Evolutionary conservation across 2,888 invertebrate species (phyloP).

Genomic region (Geophilus truncorum): DNA sequence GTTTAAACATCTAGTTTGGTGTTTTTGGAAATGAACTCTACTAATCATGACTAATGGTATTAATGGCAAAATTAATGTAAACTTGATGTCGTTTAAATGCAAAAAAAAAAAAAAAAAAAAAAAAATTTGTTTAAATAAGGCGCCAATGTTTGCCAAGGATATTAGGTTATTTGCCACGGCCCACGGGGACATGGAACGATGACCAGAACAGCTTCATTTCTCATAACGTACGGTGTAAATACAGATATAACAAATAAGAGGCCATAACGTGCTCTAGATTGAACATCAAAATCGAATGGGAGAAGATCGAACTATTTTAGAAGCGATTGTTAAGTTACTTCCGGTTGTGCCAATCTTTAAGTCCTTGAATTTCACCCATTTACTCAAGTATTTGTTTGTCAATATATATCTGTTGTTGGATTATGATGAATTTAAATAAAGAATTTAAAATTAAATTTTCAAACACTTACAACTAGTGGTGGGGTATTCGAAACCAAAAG

Average conservation of each 20-base stretch:
- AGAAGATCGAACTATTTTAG: slow-evolving; percentile 38
- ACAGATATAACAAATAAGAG: slow-evolving; percentile 43
- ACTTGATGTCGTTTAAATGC: no score
- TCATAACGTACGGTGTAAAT: slow-evolving; percentile 46
- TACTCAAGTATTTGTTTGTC: neutral
- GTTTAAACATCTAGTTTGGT: no score
- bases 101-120: no score
- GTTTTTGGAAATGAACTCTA: no score
- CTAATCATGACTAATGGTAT: no score
- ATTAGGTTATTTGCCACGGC: no score
- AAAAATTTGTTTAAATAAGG: no score
- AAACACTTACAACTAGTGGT: no score
- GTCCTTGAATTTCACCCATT: slow-evolving; percentile 38
- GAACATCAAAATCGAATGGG: slow-evolving; percentile 41
- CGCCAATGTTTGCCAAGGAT: no score
- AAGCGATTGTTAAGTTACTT: slow-evolving; percentile 44
- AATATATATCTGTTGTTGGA: slow-evolving; percentile 41
- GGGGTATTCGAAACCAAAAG: no score
- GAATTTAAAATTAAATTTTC: no score
- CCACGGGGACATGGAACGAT: slow-evolving; percentile 42
- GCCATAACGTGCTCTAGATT: slow-evolving; percentile 43
- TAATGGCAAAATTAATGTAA: no score
- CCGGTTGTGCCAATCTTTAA: slow-evolving; percentile 42
- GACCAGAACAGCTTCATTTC: slow-evolving; percentile 44
- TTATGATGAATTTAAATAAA: slow-evolving; percentile 35